Evolutionary conservation across 2,113 vertebrate genomes (phyloP).

Genomic region (Eidolon helvum): DNA sequence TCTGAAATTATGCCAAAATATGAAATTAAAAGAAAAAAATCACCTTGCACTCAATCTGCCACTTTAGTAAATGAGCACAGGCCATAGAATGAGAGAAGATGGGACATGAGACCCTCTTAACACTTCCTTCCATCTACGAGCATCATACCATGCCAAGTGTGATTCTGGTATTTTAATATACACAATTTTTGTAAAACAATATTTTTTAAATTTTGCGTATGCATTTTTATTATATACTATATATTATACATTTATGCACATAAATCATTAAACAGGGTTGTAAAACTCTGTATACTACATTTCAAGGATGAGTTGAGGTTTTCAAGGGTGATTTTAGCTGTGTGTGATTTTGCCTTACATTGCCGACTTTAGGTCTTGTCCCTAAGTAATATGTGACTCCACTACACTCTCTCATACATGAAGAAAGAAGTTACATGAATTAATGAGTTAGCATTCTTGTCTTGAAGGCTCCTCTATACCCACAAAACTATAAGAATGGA

Average conservation of each 20-base stretch:
- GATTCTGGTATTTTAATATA: not conserved
- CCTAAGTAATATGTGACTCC: not conserved
- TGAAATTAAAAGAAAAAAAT: not conserved
- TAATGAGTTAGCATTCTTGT: not conserved
- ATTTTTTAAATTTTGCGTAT: not conserved
- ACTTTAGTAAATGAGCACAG: not conserved
- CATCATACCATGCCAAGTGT: not conserved
- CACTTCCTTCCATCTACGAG: not conserved
- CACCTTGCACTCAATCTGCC: not conserved
- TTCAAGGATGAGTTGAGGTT: not conserved
- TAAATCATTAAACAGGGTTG: not conserved
- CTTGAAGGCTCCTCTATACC: not conserved
- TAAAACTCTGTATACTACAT: not conserved
- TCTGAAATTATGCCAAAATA: slow-evolving; percentile 13
- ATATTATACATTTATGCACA: not conserved
- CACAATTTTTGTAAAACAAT: not conserved
- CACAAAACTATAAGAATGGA: not conserved
- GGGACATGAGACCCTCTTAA: not conserved
- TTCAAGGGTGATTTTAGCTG: not conserved
- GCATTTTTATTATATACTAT: not conserved
- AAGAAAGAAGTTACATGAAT: not conserved
- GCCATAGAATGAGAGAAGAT: not conserved
- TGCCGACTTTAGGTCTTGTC: not conserved
- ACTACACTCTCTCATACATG: not conserved
- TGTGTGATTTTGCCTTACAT: not conserved